Percentiles rank a stretch among this genome's conserved stretches.
These are phyloP conservation scores for Micropoecilia bifurca DNA, from an alignment of 2,797 vertebrate genomes.

Conservation along the genomic window DNA sequence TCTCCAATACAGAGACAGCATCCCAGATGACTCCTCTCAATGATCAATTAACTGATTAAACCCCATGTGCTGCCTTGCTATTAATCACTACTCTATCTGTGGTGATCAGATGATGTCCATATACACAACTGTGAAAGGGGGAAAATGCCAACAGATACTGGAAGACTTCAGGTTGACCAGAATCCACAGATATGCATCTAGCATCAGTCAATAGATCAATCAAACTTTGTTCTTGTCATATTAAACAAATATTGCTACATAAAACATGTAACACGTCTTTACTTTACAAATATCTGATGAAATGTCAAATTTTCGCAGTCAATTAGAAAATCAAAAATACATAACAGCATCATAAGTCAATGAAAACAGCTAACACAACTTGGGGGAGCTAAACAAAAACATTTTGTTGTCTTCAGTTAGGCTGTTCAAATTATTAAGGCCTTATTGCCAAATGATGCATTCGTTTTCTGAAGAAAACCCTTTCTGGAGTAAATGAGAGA, in stretches of 20 bases:
- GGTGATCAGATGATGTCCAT: constrained; percentile 72
- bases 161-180: neutral
- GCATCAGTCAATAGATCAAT: neutral
- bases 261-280: neutral
- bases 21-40: constrained; percentile 29
- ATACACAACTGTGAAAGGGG: constrained; percentile 27
- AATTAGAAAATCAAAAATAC: neutral
- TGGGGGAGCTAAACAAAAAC: neutral
- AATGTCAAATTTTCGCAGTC: neutral
- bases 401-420: no score
- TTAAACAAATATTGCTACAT: neutral
- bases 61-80: constrained; percentile 63
- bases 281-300: neutral
- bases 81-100: constrained; percentile 79
- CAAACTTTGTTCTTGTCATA: neutral
- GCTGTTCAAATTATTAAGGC: neutral
- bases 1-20: constrained; percentile 17
- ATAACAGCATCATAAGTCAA: neutral
- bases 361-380: neutral
- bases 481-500: neutral
- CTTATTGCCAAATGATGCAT: neutral
- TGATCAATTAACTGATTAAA: constrained; percentile 83
- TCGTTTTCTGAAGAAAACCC: neutral
- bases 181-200: neutral
- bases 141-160: neutral